Base-by-base conservation (phyloP, 2,797 vertebrate species). In the Helostoma temminkii region DNA sequence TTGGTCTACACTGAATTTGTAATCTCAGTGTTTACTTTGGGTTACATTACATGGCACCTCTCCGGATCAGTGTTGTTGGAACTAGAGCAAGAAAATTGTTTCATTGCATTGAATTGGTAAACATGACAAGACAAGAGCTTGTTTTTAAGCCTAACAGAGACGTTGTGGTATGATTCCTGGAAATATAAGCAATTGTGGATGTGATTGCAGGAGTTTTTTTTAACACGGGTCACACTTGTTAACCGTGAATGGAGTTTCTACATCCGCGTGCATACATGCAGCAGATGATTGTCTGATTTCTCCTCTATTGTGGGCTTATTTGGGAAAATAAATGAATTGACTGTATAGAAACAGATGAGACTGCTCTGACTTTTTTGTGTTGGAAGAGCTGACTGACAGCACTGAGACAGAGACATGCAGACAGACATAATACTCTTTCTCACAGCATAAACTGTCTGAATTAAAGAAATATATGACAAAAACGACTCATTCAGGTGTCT, bases 1-100 rank as follows among this genome's bases (percentile, higher is more conserved):
- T 82, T 55, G 65, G 67, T 62, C 59, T 63, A 50, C 75, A 82
- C 87, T 86, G 66, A 74, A 74, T 87, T 86, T 85, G 82, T 86
- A 82, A 88, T 84, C 67, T 78, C 42, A 0, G 37, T 32, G 71
- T 81, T 43, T 37, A 67, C 76, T 77, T 37, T 0, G 12, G 46
- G 63, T 76, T 58, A 2, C 49, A 1, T 52, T 68, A 74, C 54
- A 5, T 65, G 65, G 41, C 30, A 22, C 76, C 79, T 67, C 42
- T 72, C 65, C 57, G 32, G 68, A 63, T 78, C 47, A 1, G 34
- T 21, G 58, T 25, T 22, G 64, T 25, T 55, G 49, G 45, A 66
- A 26, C 26, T 1, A 19, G 15, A 47, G 66, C 24, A 8, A 0
- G 21, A 42, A 57, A 48, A 28, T 28, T 34, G 59, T 67, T 60